phyloP scores from a whole-genome alignment of 2,797 vertebrate genomes.

The Jordanella pulchra region DNA sequence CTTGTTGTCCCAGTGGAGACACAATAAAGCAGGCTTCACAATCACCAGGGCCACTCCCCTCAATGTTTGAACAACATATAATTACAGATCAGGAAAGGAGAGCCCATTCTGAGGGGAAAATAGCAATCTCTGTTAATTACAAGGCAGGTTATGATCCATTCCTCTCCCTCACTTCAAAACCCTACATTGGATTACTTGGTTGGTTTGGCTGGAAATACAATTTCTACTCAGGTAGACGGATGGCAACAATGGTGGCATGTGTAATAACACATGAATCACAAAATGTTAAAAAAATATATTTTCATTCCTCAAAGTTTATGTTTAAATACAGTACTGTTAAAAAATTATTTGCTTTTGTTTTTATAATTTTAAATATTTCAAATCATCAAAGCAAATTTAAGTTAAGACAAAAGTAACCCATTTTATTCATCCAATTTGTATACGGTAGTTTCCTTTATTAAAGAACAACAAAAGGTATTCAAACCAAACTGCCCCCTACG shows the following conservation, averaged over 20 bases:
- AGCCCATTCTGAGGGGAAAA: slow-evolving; percentile 78
- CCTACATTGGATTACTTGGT: slow-evolving; percentile 55
- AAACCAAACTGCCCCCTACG: not conserved
- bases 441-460: not conserved
- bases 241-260: slow-evolving; percentile 1
- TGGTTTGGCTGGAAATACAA: slow-evolving; percentile 52
- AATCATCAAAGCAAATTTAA: not conserved
- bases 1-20: slow-evolving; percentile 56
- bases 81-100: slow-evolving; percentile 78
- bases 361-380: not conserved
- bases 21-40: slow-evolving; percentile 69
- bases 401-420: too few species aligned
- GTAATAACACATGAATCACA: not conserved
- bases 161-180: slow-evolving; percentile 75
- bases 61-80: slow-evolving; percentile 79
- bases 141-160: slow-evolving; percentile 77
- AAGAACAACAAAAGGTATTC: not conserved
- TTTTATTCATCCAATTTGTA: not conserved
- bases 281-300: not conserved
- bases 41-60: slow-evolving; percentile 76
- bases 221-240: slow-evolving; percentile 61
- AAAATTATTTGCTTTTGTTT: not conserved
- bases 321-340: not conserved
- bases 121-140: slow-evolving; percentile 80
- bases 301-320: not conserved